Percentiles rank a stretch among this genome's conserved stretches.
These are phyloP conservation scores for Idaea biselata DNA, from an alignment of 2,888 invertebrate species.

Conservation along the genomic window DNA sequence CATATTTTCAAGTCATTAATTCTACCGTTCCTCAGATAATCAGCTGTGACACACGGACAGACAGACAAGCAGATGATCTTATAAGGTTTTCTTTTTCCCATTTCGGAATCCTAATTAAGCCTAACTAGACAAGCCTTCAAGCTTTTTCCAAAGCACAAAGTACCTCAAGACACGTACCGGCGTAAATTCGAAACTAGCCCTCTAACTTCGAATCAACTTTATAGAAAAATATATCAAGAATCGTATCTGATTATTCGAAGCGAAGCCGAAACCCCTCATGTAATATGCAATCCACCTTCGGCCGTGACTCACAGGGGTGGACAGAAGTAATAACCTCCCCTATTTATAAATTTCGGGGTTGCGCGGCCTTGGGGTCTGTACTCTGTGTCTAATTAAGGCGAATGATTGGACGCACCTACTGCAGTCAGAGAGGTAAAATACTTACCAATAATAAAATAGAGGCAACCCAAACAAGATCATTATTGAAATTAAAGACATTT, in stretches of 20 bases:
- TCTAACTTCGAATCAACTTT: conserved; percentile 3
- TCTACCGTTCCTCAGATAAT: too few relatives aligned
- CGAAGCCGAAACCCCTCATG: not conserved
- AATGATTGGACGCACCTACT: conserved; percentile 9
- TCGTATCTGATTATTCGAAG: not conserved
- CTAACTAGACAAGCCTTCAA: too few relatives aligned
- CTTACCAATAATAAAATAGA: not conserved
- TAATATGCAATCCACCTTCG: conserved; percentile 28
- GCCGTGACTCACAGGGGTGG: conserved; percentile 41
- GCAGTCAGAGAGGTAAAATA: conserved; percentile 12
- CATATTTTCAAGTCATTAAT: too few relatives aligned
- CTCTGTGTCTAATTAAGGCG: conserved; percentile 42
- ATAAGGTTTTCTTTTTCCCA: too few relatives aligned
- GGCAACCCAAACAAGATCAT: conserved; percentile 6
- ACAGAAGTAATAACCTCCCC: conserved; percentile 48
- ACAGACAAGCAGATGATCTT: too few relatives aligned
- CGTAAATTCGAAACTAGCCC: not conserved
- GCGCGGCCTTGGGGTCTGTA: conserved; percentile 46
- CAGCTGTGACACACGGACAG: too few relatives aligned
- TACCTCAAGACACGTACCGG: not conserved
- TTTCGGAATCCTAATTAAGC: too few relatives aligned
- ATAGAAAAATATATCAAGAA: conserved; percentile 5
- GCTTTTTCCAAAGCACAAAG: too few relatives aligned
- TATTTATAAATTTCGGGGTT: conserved; percentile 40
- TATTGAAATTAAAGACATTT: too few relatives aligned